Evolutionary conservation across 2,888 invertebrate species (phyloP).

Genomic region (Galeruca laticollis): DNA sequence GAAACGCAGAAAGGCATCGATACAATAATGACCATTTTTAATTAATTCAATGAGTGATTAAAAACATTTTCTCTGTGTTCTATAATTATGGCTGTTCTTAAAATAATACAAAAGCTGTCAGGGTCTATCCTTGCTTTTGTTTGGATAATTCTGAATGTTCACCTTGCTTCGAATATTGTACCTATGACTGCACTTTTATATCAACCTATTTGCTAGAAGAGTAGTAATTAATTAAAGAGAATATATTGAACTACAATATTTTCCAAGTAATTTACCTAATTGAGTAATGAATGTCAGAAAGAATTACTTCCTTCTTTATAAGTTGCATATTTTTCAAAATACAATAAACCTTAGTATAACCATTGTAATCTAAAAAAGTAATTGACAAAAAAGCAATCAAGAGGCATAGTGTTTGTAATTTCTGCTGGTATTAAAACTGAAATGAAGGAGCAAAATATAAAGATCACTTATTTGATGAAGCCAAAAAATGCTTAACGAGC

Average conservation of each 20-base stretch:
- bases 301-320: neutral
- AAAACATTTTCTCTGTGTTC: neutral
- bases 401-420: too few relatives aligned
- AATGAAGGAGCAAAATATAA: too few relatives aligned
- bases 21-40: slow-evolving; percentile 1
- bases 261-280: neutral
- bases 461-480: too few relatives aligned
- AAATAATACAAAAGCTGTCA: slow-evolving; percentile 5
- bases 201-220: neutral
- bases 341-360: too few relatives aligned
- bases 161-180: slow-evolving; percentile 4
- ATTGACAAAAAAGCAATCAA: too few relatives aligned
- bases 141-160: neutral
- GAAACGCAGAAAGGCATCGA: neutral
- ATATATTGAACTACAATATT: neutral
- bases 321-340: too few relatives aligned
- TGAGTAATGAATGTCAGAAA: neutral
- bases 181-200: neutral
- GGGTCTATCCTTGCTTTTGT: neutral
- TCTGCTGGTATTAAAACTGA: too few relatives aligned
- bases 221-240: neutral
- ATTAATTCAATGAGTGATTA: neutral
- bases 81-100: slow-evolving; percentile 10
- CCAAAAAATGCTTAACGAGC: too few relatives aligned
- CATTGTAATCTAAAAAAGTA: too few relatives aligned